A percentile compares a stretch with the other conserved stretches of the same genome.
phyloP scores from a whole-genome alignment of 2,888 invertebrate genomes.

The Phasia obesa region DNA sequence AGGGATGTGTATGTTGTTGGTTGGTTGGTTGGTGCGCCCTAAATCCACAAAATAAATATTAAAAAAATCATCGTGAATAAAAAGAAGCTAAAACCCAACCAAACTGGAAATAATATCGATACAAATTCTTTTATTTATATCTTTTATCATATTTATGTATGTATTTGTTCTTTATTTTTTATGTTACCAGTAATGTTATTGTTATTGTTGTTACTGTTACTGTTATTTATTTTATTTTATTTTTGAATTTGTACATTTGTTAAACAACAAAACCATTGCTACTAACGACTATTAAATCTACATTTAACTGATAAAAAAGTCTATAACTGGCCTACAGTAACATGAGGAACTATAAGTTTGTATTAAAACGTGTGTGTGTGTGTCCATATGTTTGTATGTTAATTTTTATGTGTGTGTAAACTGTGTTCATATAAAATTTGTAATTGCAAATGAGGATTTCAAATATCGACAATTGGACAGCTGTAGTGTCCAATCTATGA shows the following conservation, averaged over 20 bases:
- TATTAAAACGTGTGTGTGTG: not conserved
- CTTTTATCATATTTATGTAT: slow-evolving; percentile 20
- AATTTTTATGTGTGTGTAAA: not conserved
- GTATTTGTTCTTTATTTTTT: not conserved
- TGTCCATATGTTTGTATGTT: not conserved
- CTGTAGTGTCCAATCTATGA: no score
- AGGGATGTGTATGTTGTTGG: not conserved
- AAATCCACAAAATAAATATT: not conserved
- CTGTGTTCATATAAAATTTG: slow-evolving; percentile 35
- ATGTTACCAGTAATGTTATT: no score
- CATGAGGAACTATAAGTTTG: not conserved
- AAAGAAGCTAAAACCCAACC: slow-evolving; percentile 15
- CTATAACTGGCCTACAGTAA: slow-evolving; percentile 41
- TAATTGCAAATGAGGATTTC: not conserved
- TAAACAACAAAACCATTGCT: slow-evolving; percentile 26
- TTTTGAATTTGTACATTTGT: slow-evolving; percentile 19
- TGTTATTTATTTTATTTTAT: slow-evolving; percentile 13
- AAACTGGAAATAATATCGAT: slow-evolving; percentile 45
- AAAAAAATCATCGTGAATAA: slow-evolving; percentile 13
- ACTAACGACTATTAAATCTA: slow-evolving; percentile 44
- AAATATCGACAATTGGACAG: no score
- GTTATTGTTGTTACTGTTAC: slow-evolving; percentile 14
- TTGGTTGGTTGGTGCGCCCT: not conserved
- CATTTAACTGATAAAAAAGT: slow-evolving; percentile 58
- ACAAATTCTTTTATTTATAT: slow-evolving; percentile 51